Percentiles rank a stretch among this genome's conserved stretches.
Conservation (phyloP, 2,797 vertebrate genomes). For the Kryptolebias ocellatus region DNA sequence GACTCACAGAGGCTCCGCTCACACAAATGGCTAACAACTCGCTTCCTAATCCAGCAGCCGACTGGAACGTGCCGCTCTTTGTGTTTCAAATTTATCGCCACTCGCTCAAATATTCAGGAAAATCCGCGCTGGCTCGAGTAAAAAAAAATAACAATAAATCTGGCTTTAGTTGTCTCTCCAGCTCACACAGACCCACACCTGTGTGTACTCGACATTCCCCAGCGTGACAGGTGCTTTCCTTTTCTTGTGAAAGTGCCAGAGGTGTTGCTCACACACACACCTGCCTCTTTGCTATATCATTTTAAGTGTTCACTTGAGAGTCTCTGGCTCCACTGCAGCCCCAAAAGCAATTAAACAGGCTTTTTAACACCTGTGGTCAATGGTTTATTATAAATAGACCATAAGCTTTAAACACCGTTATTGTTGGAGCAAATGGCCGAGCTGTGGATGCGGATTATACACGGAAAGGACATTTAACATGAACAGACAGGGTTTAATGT, state of each 20-base stretch:
- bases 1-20: slow-evolving; percentile 43
- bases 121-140: neutral
- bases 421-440: slow-evolving; percentile 36
- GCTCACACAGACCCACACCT: slow-evolving; percentile 27
- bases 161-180: neutral
- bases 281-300: slow-evolving; percentile 44
- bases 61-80: slow-evolving; percentile 19
- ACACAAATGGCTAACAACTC: slow-evolving; percentile 42
- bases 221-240: slow-evolving; percentile 48
- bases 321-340: slow-evolving; percentile 43
- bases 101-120: slow-evolving; percentile 5
- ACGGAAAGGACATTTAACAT: too few species aligned
- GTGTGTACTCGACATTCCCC: slow-evolving; percentile 34
- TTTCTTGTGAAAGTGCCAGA: slow-evolving; percentile 35
- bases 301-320: slow-evolving; percentile 47
- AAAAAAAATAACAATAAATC: neutral
- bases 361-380: slow-evolving; percentile 64
- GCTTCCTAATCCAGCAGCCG: slow-evolving; percentile 35
- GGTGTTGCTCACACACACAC: slow-evolving; percentile 37
- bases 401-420: slow-evolving; percentile 34
- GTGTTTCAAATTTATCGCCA: slow-evolving; percentile 4
- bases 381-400: slow-evolving; percentile 69
- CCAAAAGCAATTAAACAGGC: slow-evolving; percentile 61
- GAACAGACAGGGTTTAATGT: too few species aligned
- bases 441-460: slow-evolving; percentile 36